Conservation (phyloP, 2,888 invertebrate species). For the Zonitis immaculata region DNA sequence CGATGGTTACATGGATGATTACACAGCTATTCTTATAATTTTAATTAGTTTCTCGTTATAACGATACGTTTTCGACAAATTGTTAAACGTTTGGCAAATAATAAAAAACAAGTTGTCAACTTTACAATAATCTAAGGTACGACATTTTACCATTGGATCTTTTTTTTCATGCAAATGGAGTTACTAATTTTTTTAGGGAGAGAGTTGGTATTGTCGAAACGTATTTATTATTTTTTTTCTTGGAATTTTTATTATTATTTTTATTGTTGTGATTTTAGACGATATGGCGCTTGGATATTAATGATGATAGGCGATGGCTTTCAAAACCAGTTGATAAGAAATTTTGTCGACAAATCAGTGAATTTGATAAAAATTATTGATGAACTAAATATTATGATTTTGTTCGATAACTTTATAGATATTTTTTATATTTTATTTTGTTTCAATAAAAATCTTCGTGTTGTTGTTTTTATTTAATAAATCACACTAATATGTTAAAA, state of each 20-base stretch:
- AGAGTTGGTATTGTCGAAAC: constrained; percentile 55
- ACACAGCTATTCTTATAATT: constrained; percentile 68
- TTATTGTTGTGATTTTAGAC: no score
- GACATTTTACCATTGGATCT: no score
- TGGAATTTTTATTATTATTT: constrained; percentile 61
- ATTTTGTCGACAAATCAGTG: no score
- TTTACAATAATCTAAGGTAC: constrained; percentile 65
- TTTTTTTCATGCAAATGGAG: not conserved
- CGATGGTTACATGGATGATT: constrained; percentile 70
- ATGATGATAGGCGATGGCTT: constrained; percentile 45
- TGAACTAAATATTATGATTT: no score
- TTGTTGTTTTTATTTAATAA: no score
- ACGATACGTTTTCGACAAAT: constrained; percentile 59
- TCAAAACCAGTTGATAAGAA: no score
- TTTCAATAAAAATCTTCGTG: no score
- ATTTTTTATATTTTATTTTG: no score
- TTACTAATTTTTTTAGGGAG: constrained; percentile 39
- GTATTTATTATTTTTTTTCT: constrained; percentile 63
- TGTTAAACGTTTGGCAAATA: constrained; percentile 29
- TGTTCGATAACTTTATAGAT: no score
- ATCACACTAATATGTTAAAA: not conserved
- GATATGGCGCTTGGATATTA: constrained; percentile 47
- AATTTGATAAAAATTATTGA: no score
- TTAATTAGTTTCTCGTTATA: constrained; percentile 66
- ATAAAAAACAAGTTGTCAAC: constrained; percentile 53